Evolutionary conservation across 2,888 invertebrate species (phyloP).

Genomic region (Parnassius smintheus): DNA sequence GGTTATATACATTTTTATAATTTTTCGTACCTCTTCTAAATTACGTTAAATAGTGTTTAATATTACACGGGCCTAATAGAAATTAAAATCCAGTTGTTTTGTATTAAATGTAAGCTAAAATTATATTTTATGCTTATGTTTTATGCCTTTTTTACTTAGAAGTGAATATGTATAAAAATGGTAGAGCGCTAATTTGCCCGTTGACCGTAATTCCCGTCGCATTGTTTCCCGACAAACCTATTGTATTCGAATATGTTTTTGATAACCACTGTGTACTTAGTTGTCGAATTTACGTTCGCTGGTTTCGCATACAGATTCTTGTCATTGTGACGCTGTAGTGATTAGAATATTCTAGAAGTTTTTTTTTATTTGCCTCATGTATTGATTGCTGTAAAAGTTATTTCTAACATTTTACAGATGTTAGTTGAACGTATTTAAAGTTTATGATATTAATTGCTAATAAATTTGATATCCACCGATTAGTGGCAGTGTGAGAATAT

Average conservation of each 20-base stretch:
- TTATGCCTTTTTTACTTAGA: no score
- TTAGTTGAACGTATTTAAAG: no score
- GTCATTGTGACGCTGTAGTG: conserved; percentile 23
- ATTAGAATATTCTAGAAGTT: neutral
- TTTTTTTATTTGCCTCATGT: neutral
- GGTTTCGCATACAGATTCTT: conserved; percentile 34
- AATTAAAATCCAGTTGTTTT: conserved; percentile 13
- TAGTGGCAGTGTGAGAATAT: no score
- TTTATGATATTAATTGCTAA: no score
- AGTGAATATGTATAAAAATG: no score
- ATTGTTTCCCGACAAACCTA: conserved; percentile 66
- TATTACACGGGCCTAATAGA: conserved; percentile 6
- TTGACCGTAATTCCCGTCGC: conserved; percentile 66
- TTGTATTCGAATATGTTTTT: conserved; percentile 47
- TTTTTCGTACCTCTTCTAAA: neutral
- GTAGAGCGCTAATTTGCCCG: conserved; percentile 29
- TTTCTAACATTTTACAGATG: no score
- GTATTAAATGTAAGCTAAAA: conserved; percentile 29
- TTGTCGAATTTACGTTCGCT: conserved; percentile 37
- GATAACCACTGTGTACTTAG: conserved; percentile 45
- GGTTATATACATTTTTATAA: neutral
- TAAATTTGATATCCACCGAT: no score
- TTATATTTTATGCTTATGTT: conserved; percentile 3
- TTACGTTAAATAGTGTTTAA: conserved; percentile 5
- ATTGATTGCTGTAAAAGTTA: neutral